Evolutionary conservation across 2,113 vertebrate species (phyloP).

Genomic region (Hymenochirus boettgeri): DNA sequence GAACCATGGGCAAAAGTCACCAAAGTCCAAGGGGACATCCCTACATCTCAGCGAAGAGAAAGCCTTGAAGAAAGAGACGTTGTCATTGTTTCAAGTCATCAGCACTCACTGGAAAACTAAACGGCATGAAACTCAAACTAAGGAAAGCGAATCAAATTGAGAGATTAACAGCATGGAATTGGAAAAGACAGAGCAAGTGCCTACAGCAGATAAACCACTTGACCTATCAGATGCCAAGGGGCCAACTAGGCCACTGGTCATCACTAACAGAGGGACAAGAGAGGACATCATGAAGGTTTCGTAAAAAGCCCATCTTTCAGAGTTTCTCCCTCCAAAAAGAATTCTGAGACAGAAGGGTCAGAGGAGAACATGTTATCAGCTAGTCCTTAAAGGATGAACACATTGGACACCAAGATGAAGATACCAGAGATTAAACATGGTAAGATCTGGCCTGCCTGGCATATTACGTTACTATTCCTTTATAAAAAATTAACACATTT

Average conservation of each 20-base stretch:
- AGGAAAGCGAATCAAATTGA: constrained; percentile 21
- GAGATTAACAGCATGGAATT: constrained; percentile 16
- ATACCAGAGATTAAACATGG: constrained; percentile 20
- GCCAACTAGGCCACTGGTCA: constrained; percentile 36
- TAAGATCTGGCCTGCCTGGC: too few species aligned
- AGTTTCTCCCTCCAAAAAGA: not conserved
- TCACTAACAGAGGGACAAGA: not conserved
- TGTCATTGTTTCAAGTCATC: constrained; percentile 30
- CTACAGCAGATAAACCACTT: constrained; percentile 50
- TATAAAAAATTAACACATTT: too few species aligned
- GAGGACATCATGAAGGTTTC: not conserved
- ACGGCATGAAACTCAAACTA: constrained; percentile 31
- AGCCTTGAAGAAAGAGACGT: fast-evolving
- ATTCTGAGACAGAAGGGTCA: not conserved
- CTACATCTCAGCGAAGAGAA: fast-evolving
- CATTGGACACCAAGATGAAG: not conserved
- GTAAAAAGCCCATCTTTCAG: fast-evolving
- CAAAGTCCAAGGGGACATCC: not conserved
- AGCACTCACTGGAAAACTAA: fast-evolving
- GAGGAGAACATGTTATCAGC: not conserved
- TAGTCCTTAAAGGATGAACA: not conserved
- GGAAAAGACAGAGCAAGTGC: constrained; percentile 21
- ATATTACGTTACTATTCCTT: too few species aligned
- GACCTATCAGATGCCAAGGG: constrained; percentile 62
- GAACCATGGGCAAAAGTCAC: constrained; percentile 44